These are phyloP conservation scores for Paramormyrops hopkinsi DNA, from an alignment of 2,797 vertebrate species.

Conservation along the genomic window DNA sequence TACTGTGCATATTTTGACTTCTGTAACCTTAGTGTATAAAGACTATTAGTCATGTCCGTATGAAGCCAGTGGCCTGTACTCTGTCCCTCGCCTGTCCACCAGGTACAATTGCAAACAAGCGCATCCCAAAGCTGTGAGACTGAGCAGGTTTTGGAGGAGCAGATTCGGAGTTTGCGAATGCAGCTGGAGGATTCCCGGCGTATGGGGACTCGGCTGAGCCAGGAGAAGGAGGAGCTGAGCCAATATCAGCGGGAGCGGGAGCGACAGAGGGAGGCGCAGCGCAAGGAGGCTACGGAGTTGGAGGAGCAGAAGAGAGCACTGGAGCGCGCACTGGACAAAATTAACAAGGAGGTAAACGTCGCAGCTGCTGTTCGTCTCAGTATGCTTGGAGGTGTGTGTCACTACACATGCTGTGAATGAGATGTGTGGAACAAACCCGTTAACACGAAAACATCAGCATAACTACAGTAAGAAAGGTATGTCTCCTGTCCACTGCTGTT, in stretches of 20 bases:
- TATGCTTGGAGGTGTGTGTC: background rate
- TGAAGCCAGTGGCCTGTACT: background rate
- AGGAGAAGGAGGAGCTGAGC: constrained; percentile 66
- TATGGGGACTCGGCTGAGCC: constrained; percentile 55
- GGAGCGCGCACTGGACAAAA: constrained; percentile 70
- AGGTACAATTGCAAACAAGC: constrained; percentile 63
- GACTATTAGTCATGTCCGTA: background rate
- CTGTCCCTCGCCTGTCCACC: constrained; percentile 4
- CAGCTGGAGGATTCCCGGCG: constrained; percentile 77
- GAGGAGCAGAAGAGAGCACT: constrained; percentile 74
- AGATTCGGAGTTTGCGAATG: constrained; percentile 63
- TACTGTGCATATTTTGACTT: background rate
- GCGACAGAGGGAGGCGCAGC: constrained; percentile 71
- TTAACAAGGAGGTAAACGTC: constrained; percentile 75
- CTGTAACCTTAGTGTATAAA: background rate
- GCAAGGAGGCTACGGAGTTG: constrained; percentile 63
- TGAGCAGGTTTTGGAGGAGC: constrained; percentile 69
- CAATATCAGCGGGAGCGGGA: constrained; percentile 62
- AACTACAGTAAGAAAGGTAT: background rate
- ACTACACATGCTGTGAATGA: background rate
- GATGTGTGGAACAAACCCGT: background rate
- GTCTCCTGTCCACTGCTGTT: background rate
- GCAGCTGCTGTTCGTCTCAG: background rate
- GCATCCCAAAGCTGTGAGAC: constrained; percentile 65
- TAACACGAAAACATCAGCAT: background rate